Percentiles rank a stretch among this genome's conserved stretches.
Conservation (phyloP, 1,140 invertebrate species). For the Cotesia glomerata region DNA sequence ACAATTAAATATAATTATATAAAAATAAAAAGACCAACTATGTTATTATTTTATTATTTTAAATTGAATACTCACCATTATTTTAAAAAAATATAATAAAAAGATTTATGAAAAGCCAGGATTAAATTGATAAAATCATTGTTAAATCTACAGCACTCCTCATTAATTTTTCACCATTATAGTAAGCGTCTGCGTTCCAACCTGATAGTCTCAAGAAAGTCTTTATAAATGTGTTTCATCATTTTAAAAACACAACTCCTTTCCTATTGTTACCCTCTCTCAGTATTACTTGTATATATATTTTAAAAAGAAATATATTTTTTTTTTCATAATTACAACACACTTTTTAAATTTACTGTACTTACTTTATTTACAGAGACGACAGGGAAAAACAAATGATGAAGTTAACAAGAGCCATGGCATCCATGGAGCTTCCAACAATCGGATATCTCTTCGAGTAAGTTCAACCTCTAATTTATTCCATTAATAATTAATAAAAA, state of each 20-base stretch:
- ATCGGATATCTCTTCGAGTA: slow-evolving; percentile 57
- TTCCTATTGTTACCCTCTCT: not conserved
- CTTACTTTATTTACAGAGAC: slow-evolving; percentile 46
- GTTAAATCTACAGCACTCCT: slow-evolving; percentile 5
- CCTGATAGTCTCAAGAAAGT: slow-evolving; percentile 26
- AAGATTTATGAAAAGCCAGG: not conserved
- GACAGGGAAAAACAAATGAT: slow-evolving; percentile 50
- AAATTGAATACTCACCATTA: not conserved
- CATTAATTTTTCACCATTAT: slow-evolving; percentile 20
- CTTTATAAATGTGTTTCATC: slow-evolving; percentile 9
- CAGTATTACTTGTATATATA: not conserved
- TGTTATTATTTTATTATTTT: not conserved
- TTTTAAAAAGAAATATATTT: slow-evolving; percentile 4
- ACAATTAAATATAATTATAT: no score
- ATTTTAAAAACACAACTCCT: slow-evolving; percentile 10
- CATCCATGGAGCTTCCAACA: slow-evolving; percentile 46
- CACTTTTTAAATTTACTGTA: slow-evolving; percentile 23
- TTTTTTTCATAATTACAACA: slow-evolving; percentile 21
- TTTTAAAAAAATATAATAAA: not conserved
- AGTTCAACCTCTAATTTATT: slow-evolving; percentile 20
- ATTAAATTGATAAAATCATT: not conserved
- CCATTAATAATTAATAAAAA: no score
- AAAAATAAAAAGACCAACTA: not conserved
- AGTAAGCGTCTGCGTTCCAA: slow-evolving; percentile 14
- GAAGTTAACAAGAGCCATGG: slow-evolving; percentile 53